These are phyloP conservation scores for Pontoporia blainvillei DNA, from an alignment of 2,113 vertebrate species.

Conservation along the genomic window DNA sequence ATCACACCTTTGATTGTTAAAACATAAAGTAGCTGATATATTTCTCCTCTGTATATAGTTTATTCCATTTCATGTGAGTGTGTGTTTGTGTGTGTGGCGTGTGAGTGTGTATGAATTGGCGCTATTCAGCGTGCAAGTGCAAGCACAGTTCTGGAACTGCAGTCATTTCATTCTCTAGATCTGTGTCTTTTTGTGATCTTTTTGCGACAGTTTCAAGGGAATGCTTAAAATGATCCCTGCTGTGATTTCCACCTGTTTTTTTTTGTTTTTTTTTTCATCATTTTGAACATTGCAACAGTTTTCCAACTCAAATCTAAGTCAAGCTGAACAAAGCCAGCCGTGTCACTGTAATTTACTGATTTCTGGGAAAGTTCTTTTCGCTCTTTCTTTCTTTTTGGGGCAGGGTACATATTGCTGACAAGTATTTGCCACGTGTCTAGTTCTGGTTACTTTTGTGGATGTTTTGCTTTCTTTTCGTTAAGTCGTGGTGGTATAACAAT, in stretches of 20 bases:
- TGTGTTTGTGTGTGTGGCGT: rapidly evolving
- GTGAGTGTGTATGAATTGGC: rapidly evolving
- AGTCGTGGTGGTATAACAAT: not conserved
- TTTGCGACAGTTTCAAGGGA: not conserved
- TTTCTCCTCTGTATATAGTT: not conserved
- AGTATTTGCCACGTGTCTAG: not conserved
- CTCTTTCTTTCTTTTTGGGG: not conserved
- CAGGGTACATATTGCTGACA: not conserved
- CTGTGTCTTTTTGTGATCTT: not conserved
- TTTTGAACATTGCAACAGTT: not conserved
- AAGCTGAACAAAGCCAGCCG: not conserved
- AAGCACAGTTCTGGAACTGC: not conserved
- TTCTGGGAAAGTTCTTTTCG: not conserved
- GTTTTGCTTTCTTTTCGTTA: not conserved
- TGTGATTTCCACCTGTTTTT: not conserved
- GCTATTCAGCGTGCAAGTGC: not conserved
- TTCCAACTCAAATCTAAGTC: not conserved
- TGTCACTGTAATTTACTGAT: not conserved
- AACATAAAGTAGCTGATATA: not conserved
- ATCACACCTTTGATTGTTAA: not conserved
- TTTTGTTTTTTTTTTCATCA: not conserved
- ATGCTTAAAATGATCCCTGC: not conserved
- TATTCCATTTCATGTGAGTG: not conserved
- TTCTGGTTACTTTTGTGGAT: not conserved
- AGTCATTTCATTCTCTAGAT: not conserved